Percentiles rank a stretch among this genome's conserved stretches.
Evolutionary conservation across 2,113 vertebrate genomes (phyloP).

Genomic region (Mugil cephalus): DNA sequence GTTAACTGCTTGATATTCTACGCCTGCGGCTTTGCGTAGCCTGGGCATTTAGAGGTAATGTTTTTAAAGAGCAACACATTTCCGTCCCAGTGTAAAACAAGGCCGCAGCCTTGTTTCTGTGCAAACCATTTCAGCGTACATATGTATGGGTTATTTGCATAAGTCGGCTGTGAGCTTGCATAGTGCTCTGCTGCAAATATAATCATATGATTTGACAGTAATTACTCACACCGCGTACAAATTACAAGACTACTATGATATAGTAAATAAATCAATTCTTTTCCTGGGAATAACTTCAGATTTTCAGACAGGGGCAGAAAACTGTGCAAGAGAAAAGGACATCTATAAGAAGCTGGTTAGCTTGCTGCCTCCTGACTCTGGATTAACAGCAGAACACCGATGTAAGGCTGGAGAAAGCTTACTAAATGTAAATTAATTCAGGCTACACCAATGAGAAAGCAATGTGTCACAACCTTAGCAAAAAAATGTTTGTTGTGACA

Average conservation of each 20-base stretch:
- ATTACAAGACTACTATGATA: slow-evolving; percentile 1
- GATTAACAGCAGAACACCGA: slow-evolving; percentile 5
- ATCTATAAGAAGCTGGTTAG: background rate
- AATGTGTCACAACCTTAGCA: background rate
- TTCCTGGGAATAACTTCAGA: background rate
- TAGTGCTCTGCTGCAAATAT: slow-evolving; percentile 1
- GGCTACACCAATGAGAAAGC: background rate
- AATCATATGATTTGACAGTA: background rate
- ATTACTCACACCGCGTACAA: slow-evolving; percentile 3
- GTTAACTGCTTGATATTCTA: slow-evolving; percentile 54
- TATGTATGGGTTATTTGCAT: slow-evolving; percentile 7
- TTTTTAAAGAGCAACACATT: background rate
- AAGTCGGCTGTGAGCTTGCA: background rate
- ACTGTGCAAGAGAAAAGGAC: background rate
- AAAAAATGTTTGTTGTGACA: background rate
- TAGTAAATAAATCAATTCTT: background rate
- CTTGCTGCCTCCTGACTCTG: background rate
- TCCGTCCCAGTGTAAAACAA: slow-evolving; percentile 11
- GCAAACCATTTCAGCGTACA: slow-evolving; percentile 8
- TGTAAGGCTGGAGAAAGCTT: background rate
- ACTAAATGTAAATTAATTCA: background rate
- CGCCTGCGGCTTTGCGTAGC: slow-evolving; percentile 31
- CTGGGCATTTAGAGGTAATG: background rate
- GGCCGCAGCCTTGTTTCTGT: background rate
- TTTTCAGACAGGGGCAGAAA: background rate